Evolutionary conservation across 1,140 invertebrate genomes (phyloP), one percentile per base, ranked within the genome.

Genomic region (Microplitis demolitor): DNA sequence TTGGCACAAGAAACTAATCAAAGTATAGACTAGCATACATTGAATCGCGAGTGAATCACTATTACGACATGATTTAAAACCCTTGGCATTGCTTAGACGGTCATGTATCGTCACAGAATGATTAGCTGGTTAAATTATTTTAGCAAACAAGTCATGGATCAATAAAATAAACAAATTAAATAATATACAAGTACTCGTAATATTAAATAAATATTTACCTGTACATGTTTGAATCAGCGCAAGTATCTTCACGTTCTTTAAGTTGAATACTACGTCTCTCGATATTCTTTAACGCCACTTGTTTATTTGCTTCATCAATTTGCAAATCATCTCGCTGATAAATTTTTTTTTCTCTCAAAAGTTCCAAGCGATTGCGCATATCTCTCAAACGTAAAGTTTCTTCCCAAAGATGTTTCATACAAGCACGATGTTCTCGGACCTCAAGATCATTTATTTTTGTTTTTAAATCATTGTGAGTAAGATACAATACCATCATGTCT

Each of bases 301-400:
- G 67, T 53, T 78, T 82, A 4, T 64, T 72, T 2, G 78, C 69
- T 4, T 83, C 78, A 67, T 83, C 79, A 9, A 87, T 61, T 0
- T 76, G 24, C n/a, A 82, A 67, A 66, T 80, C 78, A 9, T 76
- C 69, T 11, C 79, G 80, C 11, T 80, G 75, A 64, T 80, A 79
- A 3, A 87, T 54, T 69, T 82, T 74, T n/a, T 77, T 82, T 54
- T 85, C 84, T 9, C 79, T 76, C 1, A 77, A 70, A 4, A 87
- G 69, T 62, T 79, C 82, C 33, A 87, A 35, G 14, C 74, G 75
- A 69, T 85, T 85, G 53, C 74, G 79, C 85, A 87, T 87, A 50
- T 84, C 83, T n/a, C 83, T 75, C 0, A 87, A 54, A 33, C 85
- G 77, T 5, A 87, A 31, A 0, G 83, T 83, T 8, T 87, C 84